Base-by-base conservation (phyloP, 2,797 vertebrate species). In the Hippopotamyrus pictus region DNA sequence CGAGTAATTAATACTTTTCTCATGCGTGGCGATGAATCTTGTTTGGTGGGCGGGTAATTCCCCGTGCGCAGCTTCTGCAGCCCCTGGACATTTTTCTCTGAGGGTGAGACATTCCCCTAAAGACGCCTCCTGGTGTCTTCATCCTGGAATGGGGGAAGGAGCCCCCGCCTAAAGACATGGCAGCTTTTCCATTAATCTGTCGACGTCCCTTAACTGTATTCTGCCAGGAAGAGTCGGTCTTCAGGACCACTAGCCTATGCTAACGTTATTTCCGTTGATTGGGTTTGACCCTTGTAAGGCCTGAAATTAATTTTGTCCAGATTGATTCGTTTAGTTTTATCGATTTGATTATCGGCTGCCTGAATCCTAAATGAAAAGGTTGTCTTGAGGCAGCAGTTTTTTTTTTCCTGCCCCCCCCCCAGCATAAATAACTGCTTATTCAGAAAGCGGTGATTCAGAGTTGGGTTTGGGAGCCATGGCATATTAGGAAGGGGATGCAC, bases 1-100 rank as follows among this genome's bases (percentile, higher is more conserved):
- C 88, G 90, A 85, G 87, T 90, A 76, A 91, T 93, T 93, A 91
- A 90, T 92, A 90, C 87, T 57, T 86, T 79, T 22, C 83, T 88
- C 46, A 57, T 62, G 54, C 82, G 7, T 5, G 53, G 54, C 17
- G 29, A 62, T 91, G 57, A 90, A 92, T 90, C 88, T 53, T 86
- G 82, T 88, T 89, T 29, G 0, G 86, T 19, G 79, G 62, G 29
- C 25, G 37, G 82, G 6, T 19, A 53, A 17, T 89, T 90, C 9
- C 22, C 65, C 83, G 62, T 69, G 59, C 25, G 1, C 33, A 69
- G 88, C 87, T 79, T 46, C 46, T 89, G 84, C 54, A 17, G 89
- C 91, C 88, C 89, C 3, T 87, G 84, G 85, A 73, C 5, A 86
- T 89, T 88, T 90, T 41, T 76, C 51, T 37, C 33, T 29, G 85